Conservation (phyloP, 2,113 vertebrate species). For the Scomber scombrus region DNA sequence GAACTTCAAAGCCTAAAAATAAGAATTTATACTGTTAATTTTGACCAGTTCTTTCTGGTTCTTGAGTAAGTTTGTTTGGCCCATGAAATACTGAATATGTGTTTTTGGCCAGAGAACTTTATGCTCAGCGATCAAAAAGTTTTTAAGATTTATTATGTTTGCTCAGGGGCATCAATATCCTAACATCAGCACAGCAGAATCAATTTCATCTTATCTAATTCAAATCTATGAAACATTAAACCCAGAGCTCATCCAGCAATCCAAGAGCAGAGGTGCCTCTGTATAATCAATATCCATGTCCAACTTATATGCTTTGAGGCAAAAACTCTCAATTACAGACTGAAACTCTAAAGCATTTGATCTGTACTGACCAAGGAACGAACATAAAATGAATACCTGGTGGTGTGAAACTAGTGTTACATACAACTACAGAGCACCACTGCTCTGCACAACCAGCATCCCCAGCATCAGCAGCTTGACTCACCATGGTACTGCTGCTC, state of each 20-base stretch:
- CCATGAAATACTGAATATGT: neutral
- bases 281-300: conserved; percentile 19
- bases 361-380: neutral
- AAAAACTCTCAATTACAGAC: conserved; percentile 5
- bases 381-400: neutral
- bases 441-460: neutral
- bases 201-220: neutral
- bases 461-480: conserved; percentile 24
- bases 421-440: neutral
- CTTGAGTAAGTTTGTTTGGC: neutral
- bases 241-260: conserved; percentile 4
- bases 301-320: neutral
- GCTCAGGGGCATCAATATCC: neutral
- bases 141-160: conserved; percentile 8
- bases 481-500: conserved; percentile 80
- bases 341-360: neutral
- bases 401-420: neutral
- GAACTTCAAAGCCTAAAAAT: neutral
- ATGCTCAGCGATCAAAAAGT: neutral
- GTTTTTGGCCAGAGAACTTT: conserved; percentile 12
- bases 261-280: neutral
- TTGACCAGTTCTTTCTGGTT: conserved; percentile 2
- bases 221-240: conserved; percentile 26
- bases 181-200: conserved; percentile 5
- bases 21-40: neutral